Conservation (phyloP, 1,140 invertebrate genomes). For the Mylabris phalerata region DNA sequence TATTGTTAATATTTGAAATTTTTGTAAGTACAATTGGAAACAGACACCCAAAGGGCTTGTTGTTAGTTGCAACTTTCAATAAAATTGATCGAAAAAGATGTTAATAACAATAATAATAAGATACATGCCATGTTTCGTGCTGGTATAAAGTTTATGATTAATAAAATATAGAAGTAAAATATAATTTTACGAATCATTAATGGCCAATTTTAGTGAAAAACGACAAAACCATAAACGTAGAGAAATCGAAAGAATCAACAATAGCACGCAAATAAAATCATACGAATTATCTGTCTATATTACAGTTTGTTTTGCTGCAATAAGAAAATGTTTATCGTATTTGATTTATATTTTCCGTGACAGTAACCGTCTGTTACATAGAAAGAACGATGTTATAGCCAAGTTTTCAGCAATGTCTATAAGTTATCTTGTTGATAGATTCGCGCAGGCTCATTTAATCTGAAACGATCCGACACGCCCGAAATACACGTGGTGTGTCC, state of each 20-base stretch:
- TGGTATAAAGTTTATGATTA: background rate
- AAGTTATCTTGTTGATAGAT: constrained; percentile 21
- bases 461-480: constrained; percentile 18
- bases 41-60: too few species aligned
- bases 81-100: too few species aligned
- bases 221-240: constrained; percentile 11
- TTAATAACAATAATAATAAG: too few species aligned
- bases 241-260: background rate
- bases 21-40: too few species aligned
- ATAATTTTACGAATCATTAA: constrained; percentile 2
- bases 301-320: background rate
- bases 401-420: background rate
- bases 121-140: constrained; percentile 9
- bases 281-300: background rate
- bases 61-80: too few species aligned
- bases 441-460: constrained; percentile 7
- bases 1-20: too few species aligned
- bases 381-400: constrained; percentile 12
- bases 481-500: constrained; percentile 12
- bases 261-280: constrained; percentile 18
- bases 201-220: constrained; percentile 5
- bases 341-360: constrained; percentile 21
- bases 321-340: background rate
- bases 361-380: constrained; percentile 24
- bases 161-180: too few species aligned